Evolutionary conservation across 2,797 vertebrate species (phyloP).

Genomic region (Cetoscarus ocellatus): DNA sequence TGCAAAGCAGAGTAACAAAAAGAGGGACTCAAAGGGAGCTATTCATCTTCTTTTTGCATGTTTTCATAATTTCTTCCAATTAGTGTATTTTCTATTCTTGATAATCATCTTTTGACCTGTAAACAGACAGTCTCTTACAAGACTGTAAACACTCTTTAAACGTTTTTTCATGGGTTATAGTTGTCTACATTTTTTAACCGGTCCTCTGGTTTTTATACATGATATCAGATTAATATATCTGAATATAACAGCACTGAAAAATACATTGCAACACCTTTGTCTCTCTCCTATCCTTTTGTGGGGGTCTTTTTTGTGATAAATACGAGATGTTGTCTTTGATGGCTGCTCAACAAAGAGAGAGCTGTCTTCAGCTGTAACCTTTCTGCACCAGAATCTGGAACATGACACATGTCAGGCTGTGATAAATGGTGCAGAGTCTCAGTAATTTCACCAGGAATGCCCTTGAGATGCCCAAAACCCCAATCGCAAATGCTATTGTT

Average conservation of each 20-base stretch:
- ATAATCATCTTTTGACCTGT: conserved; percentile 9
- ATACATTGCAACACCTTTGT: conserved; percentile 49
- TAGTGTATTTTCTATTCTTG: background rate
- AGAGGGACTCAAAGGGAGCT: background rate
- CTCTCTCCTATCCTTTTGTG: conserved; percentile 59
- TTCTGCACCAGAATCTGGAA: conserved; percentile 97
- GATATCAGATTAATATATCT: conserved; percentile 54
- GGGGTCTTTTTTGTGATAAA: conserved; percentile 77
- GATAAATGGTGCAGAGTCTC: conserved; percentile 99
- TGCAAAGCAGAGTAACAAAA: too few relatives aligned
- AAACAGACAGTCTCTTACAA: conserved; percentile 3
- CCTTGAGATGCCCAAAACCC: conserved; percentile 99
- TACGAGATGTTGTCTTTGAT: conserved; percentile 87
- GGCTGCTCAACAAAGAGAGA: conserved; percentile 98
- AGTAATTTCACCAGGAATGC: conserved; percentile 99
- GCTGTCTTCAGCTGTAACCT: conserved; percentile 99
- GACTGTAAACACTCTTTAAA: conserved; percentile 36
- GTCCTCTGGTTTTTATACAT: conserved; percentile 39
- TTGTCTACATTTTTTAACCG: conserved; percentile 28
- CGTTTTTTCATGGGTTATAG: conserved; percentile 18
- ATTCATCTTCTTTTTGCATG: background rate
- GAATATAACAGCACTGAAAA: conserved; percentile 40
- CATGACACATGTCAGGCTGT: conserved; percentile 99
- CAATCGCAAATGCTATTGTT: conserved; percentile 99
- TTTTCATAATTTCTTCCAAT: conserved; percentile 6